Base-by-base conservation (phyloP, 2,113 vertebrate genomes). In the Gyps fulvus region DNA sequence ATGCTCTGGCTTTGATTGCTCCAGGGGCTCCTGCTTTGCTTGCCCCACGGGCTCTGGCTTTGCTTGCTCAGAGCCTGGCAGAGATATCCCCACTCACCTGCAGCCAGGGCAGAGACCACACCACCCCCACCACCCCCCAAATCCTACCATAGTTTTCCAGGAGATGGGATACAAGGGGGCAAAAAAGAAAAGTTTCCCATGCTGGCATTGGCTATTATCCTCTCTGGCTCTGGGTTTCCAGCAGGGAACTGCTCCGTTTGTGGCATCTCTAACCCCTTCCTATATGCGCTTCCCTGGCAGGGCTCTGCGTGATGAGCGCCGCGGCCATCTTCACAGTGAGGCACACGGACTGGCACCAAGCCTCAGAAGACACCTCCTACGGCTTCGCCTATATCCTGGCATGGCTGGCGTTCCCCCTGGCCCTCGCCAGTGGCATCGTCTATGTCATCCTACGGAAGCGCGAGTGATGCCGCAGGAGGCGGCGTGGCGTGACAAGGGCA, bases 401-500 rank as follows among this genome's bases (percentile, higher is more conserved):
- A 5, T 99, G 99, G 99, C 97, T 99, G 95, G 99, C 99, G 67
- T 99, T 99, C 97, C 99, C 99, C 2, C 96, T 99, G 97, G 99
- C 99, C 29, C 95, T 99, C 38, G 98, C 99, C 98, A 99, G 99
- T 17, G 99, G 99, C 55, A 97, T 99, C 94, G 83, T 99, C 98
- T 99, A 99, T 2, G 97, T 99, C 98, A 99, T 99, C 98, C 97
- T 99, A 92, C 99, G 99, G 97, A 99, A 99, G 96, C 99, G 99
- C 47, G 99, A 99, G 98, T 97, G 93, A 96, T 98, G 97, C 99
- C 59, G 36, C 6, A 8, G 67, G 73, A 83, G 50, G 52, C 0
- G 38, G 86, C 10, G 9, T 8, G 67, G 29, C 6, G 7, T 80
- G 87, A 83, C 95, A 70, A 89, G 90, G 95, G 89, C 97, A 77